Evolutionary conservation across 2,888 invertebrate species (phyloP).

Genomic region (Alitta virens): DNA sequence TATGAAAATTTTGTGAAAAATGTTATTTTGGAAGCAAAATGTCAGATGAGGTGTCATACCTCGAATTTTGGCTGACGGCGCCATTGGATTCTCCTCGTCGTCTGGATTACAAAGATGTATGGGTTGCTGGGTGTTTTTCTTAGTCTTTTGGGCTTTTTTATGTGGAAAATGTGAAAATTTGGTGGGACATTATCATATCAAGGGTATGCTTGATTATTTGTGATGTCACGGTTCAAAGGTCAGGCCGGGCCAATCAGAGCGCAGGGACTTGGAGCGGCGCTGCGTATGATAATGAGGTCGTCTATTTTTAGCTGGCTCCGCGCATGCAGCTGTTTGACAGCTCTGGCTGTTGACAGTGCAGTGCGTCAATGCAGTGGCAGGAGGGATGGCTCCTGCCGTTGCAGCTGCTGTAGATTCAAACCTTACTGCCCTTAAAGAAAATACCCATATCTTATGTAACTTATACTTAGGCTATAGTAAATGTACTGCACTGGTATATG

Average conservation of each 20-base stretch:
- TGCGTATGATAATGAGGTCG: slow-evolving; percentile 14
- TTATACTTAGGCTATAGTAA: too few species aligned
- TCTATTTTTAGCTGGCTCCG: not conserved
- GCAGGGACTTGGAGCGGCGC: not conserved
- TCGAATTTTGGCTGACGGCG: slow-evolving; percentile 10
- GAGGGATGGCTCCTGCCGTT: too few species aligned
- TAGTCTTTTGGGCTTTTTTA: slow-evolving; percentile 4
- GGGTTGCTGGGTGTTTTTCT: slow-evolving; percentile 1
- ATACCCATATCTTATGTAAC: too few species aligned
- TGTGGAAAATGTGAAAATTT: slow-evolving; percentile 20
- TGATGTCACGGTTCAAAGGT: slow-evolving; percentile 24
- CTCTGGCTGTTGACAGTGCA: too few species aligned
- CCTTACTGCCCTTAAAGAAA: too few species aligned
- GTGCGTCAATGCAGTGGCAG: too few species aligned
- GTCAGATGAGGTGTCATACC: slow-evolving; percentile 10
- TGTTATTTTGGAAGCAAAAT: slow-evolving; percentile 2
- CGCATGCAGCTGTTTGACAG: too few species aligned
- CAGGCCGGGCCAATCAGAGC: slow-evolving; percentile 24
- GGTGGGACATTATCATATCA: slow-evolving; percentile 22
- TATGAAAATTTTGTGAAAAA: not conserved
- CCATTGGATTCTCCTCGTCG: slow-evolving; percentile 3
- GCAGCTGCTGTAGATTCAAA: too few species aligned
- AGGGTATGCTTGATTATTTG: slow-evolving; percentile 12
- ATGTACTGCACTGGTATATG: too few species aligned
- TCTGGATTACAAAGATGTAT: slow-evolving; percentile 16